Evolutionary conservation across 1,140 invertebrate genomes (phyloP), one percentile per base, ranked within the genome.

Genomic region (Drosophila albomicans): DNA sequence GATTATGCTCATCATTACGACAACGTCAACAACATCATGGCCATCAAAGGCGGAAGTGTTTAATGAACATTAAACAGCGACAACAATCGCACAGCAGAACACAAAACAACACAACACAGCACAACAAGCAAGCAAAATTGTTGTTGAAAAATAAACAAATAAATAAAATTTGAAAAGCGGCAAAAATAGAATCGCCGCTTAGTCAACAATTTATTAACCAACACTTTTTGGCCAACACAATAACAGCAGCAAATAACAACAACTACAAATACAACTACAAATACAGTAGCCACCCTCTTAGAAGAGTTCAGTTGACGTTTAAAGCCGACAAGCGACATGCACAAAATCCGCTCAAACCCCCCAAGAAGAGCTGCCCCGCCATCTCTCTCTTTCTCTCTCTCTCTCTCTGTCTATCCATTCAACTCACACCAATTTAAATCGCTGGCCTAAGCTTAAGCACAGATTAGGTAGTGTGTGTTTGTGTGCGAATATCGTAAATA

Each of bases 271-370:
- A 58, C 71, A 80, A 35, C 35, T 20, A 41, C 63, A 43, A 57
- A 69, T 43, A 65, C 75, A 70, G 64, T 61, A 58, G 73, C 41
- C 59, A 48, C 66, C 32, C 74, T 48, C 74, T 66, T 61, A 25
- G 65, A 45, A 51, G 49, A 70, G 67, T 54, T 43, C 43, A 88
- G 68, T 58, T 74, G 80, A 78, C 86, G 76, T 72, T 71, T 66
- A 88, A 87, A 87, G 84, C 80, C 79, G 82, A 88, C 82, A 87
- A 69, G 63, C 65, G 68, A 87, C 84, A 87, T 88, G 79, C 70
- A 77, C 76, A 67, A 79, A 87, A 87, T 87, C 84, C 84, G 82
- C 75, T 87, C 76, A 74, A 74, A 57, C 72, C 62, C 11, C 20
- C 35, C 13, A 16, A 69, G 52, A 66, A 63, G 58, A 48, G 16